phyloP scores from a whole-genome alignment of 2,888 invertebrate species.

The Endotricha flammealis region DNA sequence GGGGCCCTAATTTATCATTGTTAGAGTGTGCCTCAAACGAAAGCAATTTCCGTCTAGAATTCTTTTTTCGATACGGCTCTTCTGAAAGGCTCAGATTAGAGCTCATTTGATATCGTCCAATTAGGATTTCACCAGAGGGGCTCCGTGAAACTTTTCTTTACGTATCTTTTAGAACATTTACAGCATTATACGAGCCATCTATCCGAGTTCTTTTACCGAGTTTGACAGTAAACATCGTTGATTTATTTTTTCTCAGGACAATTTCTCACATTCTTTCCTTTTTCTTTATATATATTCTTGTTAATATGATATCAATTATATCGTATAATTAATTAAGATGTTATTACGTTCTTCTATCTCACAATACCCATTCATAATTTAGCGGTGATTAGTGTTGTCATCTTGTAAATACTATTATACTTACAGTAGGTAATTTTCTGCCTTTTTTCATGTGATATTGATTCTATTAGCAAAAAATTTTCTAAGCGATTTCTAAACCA shows the following conservation, averaged over 20 bases:
- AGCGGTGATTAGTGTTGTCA: no score
- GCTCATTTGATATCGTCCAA: slow-evolving; percentile 44
- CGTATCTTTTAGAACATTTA: slow-evolving; percentile 1
- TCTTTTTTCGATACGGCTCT: slow-evolving; percentile 43
- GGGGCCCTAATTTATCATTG: slow-evolving; percentile 68
- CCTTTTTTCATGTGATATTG: no score
- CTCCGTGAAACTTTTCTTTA: background rate
- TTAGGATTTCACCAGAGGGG: slow-evolving; percentile 27
- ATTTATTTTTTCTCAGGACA: slow-evolving; percentile 20
- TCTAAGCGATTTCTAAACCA: no score
- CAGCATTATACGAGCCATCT: background rate
- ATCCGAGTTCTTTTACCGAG: background rate
- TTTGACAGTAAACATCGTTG: slow-evolving; percentile 3
- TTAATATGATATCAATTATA: no score
- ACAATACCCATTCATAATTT: no score
- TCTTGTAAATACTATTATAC: no score
- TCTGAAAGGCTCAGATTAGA: slow-evolving; percentile 38
- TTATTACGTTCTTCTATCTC: no score
- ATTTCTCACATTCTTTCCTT: no score
- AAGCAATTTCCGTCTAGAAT: slow-evolving; percentile 62
- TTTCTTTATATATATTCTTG: no score
- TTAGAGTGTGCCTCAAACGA: slow-evolving; percentile 57
- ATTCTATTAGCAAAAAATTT: no score
- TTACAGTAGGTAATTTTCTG: no score
- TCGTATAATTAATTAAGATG: no score